Evolutionary conservation across 2,113 vertebrate genomes (phyloP).

Genomic region (Cichladusa arquata): DNA sequence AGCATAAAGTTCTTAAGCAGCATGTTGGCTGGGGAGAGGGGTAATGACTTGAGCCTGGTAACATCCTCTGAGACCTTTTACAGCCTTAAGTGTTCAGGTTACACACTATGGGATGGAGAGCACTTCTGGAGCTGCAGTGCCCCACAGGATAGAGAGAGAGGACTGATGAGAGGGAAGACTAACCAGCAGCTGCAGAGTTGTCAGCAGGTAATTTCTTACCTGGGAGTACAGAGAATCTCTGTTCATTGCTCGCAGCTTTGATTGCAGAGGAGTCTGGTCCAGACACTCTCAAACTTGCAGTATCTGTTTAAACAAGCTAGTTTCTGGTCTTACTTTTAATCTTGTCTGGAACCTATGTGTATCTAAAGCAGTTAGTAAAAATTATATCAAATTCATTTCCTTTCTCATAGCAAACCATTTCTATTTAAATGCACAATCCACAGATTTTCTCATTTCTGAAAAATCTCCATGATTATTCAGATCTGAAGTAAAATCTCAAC

Average conservation of each 20-base stretch:
- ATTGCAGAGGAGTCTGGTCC: background rate
- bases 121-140: background rate
- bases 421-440: background rate
- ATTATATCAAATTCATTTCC: background rate
- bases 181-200: fast-evolving
- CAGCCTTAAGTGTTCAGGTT: background rate
- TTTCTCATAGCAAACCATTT: background rate
- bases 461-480: background rate
- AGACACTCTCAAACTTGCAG: background rate
- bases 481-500: background rate
- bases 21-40: background rate
- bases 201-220: background rate
- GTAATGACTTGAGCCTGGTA: conserved; percentile 1
- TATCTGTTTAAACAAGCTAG: background rate
- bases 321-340: background rate
- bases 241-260: background rate
- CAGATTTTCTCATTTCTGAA: background rate
- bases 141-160: background rate
- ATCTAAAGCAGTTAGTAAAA: background rate
- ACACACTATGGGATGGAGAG: background rate
- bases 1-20: conserved; percentile 48
- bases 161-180: background rate
- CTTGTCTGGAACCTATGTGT: background rate
- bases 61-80: background rate
- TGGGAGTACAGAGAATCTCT: background rate